Evolutionary conservation across 2,888 invertebrate genomes (phyloP), one percentile per base, ranked within the genome.

Genomic region (Melieria crassipennis): DNA sequence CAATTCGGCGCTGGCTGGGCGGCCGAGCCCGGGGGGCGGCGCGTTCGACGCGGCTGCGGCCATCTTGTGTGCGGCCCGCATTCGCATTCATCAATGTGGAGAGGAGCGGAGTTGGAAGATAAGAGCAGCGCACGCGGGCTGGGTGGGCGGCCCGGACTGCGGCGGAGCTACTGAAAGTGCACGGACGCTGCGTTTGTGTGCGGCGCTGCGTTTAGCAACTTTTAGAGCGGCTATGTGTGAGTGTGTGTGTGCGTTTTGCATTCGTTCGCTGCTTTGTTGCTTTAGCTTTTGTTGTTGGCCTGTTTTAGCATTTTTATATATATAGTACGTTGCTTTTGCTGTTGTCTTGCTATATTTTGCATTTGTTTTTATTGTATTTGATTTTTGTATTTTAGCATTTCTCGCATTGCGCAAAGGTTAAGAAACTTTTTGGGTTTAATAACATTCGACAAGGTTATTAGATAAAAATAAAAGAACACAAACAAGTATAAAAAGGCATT

Each of bases 351-450:
- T 75, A 71, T 73, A 67, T 75, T 75, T 68, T 56, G 68, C 62
- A 47, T 71, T 62, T 70, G 45, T 65, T 64, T 52, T 70, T 30
- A 66, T 60, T 63, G 45, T 55, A 64, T 70, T 77, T 74, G 70
- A 57, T 69, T 75, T 70, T 74, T 67, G 71, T 73, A 61, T 73
- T 74, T 83, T 82, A 83, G 82, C 80, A 79, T 79, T 81, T 80
- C 78, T 76, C 77, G 30, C 30, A 77, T 78, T 76, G 64, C 65
- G 77, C 68, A 72, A 76, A 84, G 86, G 86, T 85, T 81, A 85
- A 85, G 79, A 85, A 85, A 85, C 85, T 85, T 85, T 85, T 83
- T 83, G 84, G 83, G 86, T 86, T 86, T 85, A 85, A 85, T 84
- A 85, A 85, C 85, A 85, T 80, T 83, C 79, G 79, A 84, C 84